Conservation (phyloP, 1,140 invertebrate species). For the Plutomurus gul region DNA sequence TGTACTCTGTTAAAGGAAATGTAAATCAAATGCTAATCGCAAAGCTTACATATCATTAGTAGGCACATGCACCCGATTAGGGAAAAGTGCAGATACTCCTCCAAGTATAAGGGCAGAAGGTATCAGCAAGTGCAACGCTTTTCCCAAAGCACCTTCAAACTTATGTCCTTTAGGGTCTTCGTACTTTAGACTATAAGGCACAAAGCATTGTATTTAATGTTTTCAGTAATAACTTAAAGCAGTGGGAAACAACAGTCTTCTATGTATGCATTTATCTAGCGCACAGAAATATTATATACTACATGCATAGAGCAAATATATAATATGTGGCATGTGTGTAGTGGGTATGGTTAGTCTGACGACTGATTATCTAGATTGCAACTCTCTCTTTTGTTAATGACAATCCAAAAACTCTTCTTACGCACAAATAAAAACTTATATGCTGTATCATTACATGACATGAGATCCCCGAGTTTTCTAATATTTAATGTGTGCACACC, state of each 20-base stretch:
- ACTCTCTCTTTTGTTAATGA: too few species aligned
- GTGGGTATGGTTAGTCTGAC: too few species aligned
- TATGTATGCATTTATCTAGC: too few species aligned
- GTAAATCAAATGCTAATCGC: not conserved
- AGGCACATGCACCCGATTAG: slow-evolving; percentile 46
- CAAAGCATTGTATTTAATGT: not conserved
- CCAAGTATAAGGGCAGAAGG: slow-evolving; percentile 48
- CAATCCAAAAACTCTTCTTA: not conserved
- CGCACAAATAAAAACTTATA: too few species aligned
- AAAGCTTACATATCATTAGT: slow-evolving; percentile 32
- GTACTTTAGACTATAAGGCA: not conserved
- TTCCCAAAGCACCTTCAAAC: slow-evolving; percentile 36
- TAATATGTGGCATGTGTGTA: too few species aligned
- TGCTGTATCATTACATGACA: too few species aligned
- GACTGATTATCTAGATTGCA: too few species aligned
- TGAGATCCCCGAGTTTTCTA: too few species aligned
- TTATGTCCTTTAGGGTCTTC: slow-evolving; percentile 12
- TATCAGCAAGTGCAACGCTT: slow-evolving; percentile 45
- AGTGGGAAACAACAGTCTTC: not conserved
- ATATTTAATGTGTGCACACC: too few species aligned
- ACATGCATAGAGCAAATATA: too few species aligned
- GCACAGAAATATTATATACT: too few species aligned
- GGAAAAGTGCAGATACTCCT: slow-evolving; percentile 51
- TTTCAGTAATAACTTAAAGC: not conserved
- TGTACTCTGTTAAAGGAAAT: not conserved